phyloP scores from a whole-genome alignment of 2,797 vertebrate genomes.

The Parotocinclus haroldoi region DNA sequence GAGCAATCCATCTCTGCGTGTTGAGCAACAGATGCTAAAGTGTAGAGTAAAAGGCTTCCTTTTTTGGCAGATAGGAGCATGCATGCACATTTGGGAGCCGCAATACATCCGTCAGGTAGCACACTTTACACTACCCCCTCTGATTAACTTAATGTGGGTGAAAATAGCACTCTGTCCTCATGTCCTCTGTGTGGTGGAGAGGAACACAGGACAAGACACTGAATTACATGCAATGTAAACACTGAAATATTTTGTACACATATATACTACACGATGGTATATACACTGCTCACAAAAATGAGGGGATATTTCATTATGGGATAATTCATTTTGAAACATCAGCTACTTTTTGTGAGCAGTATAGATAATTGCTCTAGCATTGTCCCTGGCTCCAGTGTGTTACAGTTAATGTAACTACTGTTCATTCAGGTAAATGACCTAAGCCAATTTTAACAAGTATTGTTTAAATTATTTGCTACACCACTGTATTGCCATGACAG shows the following conservation, averaged over 20 bases:
- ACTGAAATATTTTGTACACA: no score
- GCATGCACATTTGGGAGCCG: slow-evolving; percentile 51
- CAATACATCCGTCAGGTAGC: slow-evolving; percentile 58
- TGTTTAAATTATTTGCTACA: no score
- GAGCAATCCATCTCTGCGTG: slow-evolving; percentile 62
- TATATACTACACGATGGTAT: no score
- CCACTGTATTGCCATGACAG: neutral
- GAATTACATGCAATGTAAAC: neutral
- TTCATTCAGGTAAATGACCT: neutral
- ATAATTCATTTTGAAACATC: no score
- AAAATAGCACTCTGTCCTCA: slow-evolving; percentile 27
- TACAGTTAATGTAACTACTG: neutral
- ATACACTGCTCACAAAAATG: no score
- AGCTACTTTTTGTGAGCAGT: no score
- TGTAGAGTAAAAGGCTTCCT: slow-evolving; percentile 60
- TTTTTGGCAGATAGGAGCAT: slow-evolving; percentile 43
- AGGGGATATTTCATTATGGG: no score
- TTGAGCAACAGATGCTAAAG: slow-evolving; percentile 59
- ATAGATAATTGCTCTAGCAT: no score
- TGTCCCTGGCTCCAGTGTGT: neutral
- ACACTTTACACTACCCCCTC: slow-evolving; percentile 24
- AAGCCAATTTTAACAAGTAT: neutral
- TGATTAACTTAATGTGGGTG: slow-evolving; percentile 38
- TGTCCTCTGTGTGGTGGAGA: neutral
- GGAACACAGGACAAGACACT: slow-evolving; percentile 10